Evolutionary conservation across 64 coral and sea anemone species (phyloP).

Genomic region (Montipora foliosa): DNA sequence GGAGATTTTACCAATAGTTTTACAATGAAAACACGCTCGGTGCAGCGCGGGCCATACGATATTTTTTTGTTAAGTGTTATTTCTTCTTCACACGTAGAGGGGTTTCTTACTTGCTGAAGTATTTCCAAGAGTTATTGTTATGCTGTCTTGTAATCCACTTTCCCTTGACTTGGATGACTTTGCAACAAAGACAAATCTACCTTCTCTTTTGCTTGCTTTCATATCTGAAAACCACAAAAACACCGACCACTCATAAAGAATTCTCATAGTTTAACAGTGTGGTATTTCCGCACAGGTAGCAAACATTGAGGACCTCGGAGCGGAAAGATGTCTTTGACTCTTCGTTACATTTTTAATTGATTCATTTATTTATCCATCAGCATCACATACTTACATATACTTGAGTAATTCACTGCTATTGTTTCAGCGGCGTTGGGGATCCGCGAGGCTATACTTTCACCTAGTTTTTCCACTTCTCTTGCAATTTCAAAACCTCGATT

Average conservation of each 20-base stretch:
- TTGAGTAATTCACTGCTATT: slow-evolving; percentile 55
- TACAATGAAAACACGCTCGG: too few relatives aligned
- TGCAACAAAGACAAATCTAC: not conserved
- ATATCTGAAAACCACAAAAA: slow-evolving; percentile 15
- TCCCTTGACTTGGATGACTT: not conserved
- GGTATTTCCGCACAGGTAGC: too few relatives aligned
- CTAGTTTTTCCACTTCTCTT: slow-evolving; percentile 65
- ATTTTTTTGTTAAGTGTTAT: not conserved
- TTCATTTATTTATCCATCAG: too few relatives aligned
- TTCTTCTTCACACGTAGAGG: not conserved
- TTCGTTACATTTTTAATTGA: too few relatives aligned
- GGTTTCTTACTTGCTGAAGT: not conserved
- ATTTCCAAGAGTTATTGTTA: not conserved
- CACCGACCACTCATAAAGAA: not conserved
- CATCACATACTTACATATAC: slow-evolving; percentile 25
- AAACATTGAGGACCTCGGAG: too few relatives aligned
- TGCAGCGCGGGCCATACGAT: too few relatives aligned
- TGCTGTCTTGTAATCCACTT: not conserved
- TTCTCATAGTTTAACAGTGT: too few relatives aligned
- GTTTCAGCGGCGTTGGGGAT: not conserved
- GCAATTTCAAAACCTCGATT: slow-evolving; percentile 35
- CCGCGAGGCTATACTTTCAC: slow-evolving; percentile 45
- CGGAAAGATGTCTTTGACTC: too few relatives aligned
- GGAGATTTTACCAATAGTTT: too few relatives aligned
- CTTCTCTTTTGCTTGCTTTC: slow-evolving; percentile 21